A percentile compares a stretch with the other conserved stretches of the same genome.
phyloP scores from a whole-genome alignment of 2,113 vertebrate species.

The Carassius gibelio region DNA sequence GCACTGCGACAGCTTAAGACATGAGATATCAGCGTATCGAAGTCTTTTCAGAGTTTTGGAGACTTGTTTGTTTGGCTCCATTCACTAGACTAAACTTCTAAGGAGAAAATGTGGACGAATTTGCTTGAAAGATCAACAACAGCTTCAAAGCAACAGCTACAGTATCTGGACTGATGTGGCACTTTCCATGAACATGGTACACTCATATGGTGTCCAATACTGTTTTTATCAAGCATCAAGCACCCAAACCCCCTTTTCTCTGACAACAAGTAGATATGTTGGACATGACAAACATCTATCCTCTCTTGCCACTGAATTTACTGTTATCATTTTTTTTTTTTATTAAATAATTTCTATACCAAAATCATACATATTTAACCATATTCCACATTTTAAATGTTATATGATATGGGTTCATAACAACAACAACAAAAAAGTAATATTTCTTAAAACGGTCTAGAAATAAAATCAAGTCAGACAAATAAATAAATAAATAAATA shows the following conservation, averaged over 20 bases:
- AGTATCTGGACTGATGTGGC: not conserved
- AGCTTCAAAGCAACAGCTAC: not conserved
- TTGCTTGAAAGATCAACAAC: not conserved
- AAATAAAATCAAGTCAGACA: no score
- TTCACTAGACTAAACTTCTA: not conserved
- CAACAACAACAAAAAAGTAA: not conserved
- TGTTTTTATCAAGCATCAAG: not conserved
- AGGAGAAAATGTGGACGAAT: not conserved
- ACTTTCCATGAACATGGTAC: not conserved
- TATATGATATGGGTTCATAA: not conserved
- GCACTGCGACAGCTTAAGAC: not conserved
- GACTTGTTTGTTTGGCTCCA: not conserved
- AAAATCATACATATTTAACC: not conserved
- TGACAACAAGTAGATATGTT: no score
- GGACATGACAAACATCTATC: no score
- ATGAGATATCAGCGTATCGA: not conserved
- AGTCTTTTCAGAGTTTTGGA: not conserved
- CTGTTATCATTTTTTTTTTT: no score
- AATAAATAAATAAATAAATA: no score
- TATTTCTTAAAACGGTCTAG: no score
- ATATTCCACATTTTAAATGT: not conserved
- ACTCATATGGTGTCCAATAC: not conserved
- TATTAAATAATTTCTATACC: not conserved
- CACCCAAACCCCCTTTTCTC: no score
- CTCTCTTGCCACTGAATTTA: no score